These are phyloP conservation scores for Alcis repandata DNA, from an alignment of 2,888 invertebrate genomes.

Conservation along the genomic window DNA sequence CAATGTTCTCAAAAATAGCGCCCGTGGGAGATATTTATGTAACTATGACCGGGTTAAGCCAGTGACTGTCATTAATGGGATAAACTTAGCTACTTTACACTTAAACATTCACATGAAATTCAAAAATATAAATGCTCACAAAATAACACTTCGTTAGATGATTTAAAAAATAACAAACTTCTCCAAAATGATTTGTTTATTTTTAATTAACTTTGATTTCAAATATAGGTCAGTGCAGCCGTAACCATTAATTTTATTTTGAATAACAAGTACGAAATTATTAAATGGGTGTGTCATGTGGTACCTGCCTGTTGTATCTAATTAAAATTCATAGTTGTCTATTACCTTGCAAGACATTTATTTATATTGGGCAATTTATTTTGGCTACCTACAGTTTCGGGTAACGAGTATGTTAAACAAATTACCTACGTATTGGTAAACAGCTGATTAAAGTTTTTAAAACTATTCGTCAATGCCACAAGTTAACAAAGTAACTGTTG, in stretches of 20 bases:
- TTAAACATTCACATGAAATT: slow-evolving; percentile 30
- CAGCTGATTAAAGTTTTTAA: neutral
- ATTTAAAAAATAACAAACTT: slow-evolving; percentile 1
- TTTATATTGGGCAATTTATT: slow-evolving; percentile 40
- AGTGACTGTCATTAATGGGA: slow-evolving; percentile 70
- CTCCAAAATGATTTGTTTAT: neutral
- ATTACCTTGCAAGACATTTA: slow-evolving; percentile 35
- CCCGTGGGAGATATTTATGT: slow-evolving; percentile 80
- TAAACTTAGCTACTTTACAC: slow-evolving; percentile 58
- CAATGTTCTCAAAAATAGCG: slow-evolving; percentile 78
- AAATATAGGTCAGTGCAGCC: slow-evolving; percentile 18
- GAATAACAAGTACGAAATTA: slow-evolving; percentile 26
- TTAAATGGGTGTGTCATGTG: slow-evolving; percentile 17
- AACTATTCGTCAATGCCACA: slow-evolving; percentile 15
- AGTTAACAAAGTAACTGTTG: neutral
- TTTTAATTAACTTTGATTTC: slow-evolving; percentile 1
- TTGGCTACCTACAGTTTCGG: slow-evolving; percentile 28
- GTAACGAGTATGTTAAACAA: slow-evolving; percentile 21
- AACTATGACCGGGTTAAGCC: slow-evolving; percentile 83
- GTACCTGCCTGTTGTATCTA: slow-evolving; percentile 6
- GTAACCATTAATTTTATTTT: slow-evolving; percentile 24
- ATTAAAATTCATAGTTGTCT: slow-evolving; percentile 26
- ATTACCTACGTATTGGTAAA: slow-evolving; percentile 3
- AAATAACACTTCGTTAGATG: neutral
- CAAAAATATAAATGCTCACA: neutral